These are phyloP conservation scores for Trypoxylon attenuatum DNA, from an alignment of 2,888 invertebrate genomes.

Conservation along the genomic window DNA sequence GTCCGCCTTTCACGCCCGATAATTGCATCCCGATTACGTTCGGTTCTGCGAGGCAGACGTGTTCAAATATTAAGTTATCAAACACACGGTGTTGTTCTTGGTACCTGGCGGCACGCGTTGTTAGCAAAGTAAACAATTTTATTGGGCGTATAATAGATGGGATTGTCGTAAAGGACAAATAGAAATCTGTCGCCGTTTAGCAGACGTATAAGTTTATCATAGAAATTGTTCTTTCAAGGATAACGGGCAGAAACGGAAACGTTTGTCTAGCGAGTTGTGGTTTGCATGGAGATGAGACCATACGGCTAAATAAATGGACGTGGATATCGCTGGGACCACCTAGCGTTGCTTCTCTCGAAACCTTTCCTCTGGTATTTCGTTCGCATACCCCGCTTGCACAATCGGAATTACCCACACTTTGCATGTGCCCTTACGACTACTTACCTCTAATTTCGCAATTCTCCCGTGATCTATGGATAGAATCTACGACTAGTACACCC, in stretches of 20 bases:
- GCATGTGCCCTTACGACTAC: neutral
- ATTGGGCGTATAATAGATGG: neutral
- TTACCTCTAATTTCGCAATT: too few species aligned
- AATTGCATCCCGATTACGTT: constrained; percentile 12
- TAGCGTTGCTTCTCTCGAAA: constrained; percentile 7
- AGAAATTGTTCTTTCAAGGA: constrained; percentile 3
- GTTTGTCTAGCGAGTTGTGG: constrained; percentile 23
- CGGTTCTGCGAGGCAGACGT: neutral
- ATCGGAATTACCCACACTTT: neutral
- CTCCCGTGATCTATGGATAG: too few species aligned
- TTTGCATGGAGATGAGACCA: constrained; percentile 32
- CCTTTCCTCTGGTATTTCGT: neutral
- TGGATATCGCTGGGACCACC: constrained; percentile 13
- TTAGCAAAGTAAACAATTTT: neutral
- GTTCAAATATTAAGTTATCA: neutral
- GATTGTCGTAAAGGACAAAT: neutral
- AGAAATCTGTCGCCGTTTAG: neutral
- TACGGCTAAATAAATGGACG: constrained; percentile 31
- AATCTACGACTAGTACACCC: too few species aligned
- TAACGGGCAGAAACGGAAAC: constrained; percentile 12
- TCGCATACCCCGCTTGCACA: neutral
- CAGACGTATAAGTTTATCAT: neutral
- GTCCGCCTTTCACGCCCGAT: neutral
- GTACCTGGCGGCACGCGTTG: neutral
- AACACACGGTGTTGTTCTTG: too few species aligned